Evolutionary conservation across 2,797 vertebrate species (phyloP), one percentile per base, ranked within the genome.

Genomic region (Lagodon rhomboides): DNA sequence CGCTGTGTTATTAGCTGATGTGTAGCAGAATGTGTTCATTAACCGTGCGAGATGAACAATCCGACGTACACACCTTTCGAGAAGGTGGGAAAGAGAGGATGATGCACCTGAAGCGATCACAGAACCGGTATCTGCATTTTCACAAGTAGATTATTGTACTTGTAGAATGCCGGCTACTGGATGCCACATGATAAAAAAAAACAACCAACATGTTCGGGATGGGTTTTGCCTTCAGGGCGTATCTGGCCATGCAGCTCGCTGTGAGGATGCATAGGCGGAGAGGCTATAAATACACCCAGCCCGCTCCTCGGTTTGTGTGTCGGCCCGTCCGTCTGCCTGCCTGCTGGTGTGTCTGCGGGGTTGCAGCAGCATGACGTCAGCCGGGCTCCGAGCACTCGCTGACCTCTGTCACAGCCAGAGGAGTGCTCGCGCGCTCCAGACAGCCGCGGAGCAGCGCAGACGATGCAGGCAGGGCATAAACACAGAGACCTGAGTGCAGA

Each of bases 361-460:
- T 93, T 94, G 91, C 91, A 84, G 92, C 88, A 91, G 83, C 85
- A 91, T 90, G 90, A 93, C 92, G 91, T 94, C 93, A 93, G 84
- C 82, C 73, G 12, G 66, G 79, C 89, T 91, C 78, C 2, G 73
- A 92, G 93, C 93, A 95, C 94, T 92, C 87, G 5, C 75, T 95
- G 93, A 95, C 94, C 94, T 94, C 92, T 93, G 92, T 90, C 87
- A 92, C 87, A 83, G 85, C 13, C 34, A 89, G 85, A 79, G 75
- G 76, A 89, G 89, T 34, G 88, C 60, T 38, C 49, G 81, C 38
- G 85, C 41, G 44, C 71, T 79, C 76, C 83, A 90, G 87, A 90
- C 89, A 82, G 92, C 80, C 78, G 18, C 78, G 38, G 81, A 93
- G 82, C 84, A 53, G 76, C 20, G 70, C 79, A 88, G 89, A 86